Percentiles rank a stretch among this genome's conserved stretches.
Evolutionary conservation across 2,797 vertebrate genomes (phyloP).

Genomic region (Cryptoprocta ferox): DNA sequence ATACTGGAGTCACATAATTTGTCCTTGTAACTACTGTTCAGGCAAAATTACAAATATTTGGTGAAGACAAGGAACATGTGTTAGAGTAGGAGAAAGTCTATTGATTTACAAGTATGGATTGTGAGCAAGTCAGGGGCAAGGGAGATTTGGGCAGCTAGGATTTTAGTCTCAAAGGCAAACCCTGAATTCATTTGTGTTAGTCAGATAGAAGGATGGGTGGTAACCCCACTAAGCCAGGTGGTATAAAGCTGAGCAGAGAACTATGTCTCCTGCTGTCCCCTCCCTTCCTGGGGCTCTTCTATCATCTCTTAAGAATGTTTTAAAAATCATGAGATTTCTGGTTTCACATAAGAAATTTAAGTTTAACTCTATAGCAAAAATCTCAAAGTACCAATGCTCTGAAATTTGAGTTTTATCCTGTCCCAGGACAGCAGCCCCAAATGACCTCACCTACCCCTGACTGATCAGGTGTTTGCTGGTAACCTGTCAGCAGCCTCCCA

Average conservation of each 20-base stretch:
- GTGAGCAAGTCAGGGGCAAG: background rate
- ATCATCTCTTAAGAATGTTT: background rate
- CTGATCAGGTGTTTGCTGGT: background rate
- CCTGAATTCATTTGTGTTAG: background rate
- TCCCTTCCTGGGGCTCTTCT: background rate
- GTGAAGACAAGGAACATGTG: background rate
- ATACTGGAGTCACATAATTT: background rate
- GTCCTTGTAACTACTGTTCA: background rate
- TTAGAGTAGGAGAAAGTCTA: background rate
- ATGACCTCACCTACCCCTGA: background rate
- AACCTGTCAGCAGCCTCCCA: background rate
- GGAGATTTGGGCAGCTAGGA: background rate
- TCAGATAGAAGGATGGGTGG: background rate
- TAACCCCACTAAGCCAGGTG: background rate
- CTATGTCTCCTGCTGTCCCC: background rate
- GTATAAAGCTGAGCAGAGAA: background rate
- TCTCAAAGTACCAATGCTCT: background rate
- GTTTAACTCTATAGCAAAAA: background rate
- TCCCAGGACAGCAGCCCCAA: background rate
- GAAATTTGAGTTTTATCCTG: background rate
- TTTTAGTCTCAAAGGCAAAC: background rate
- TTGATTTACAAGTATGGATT: background rate
- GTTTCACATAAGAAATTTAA: background rate
- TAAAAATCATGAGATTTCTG: background rate
- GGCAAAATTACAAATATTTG: background rate